These are phyloP conservation scores for Dryococelus australis DNA, from an alignment of 2,888 invertebrate genomes.

Conservation along the genomic window DNA sequence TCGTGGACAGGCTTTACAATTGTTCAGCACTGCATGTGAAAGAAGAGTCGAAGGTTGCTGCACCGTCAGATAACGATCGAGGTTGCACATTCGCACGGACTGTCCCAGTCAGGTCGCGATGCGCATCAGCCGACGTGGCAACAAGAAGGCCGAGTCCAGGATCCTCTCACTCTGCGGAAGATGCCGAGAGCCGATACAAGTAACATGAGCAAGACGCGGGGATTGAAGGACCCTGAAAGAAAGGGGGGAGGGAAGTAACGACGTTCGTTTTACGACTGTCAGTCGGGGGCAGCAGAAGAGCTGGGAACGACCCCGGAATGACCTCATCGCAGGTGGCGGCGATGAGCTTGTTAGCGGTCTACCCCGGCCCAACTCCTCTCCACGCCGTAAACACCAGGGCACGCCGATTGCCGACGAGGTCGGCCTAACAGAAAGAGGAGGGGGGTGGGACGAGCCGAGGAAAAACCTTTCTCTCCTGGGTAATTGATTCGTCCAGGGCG, in stretches of 20 bases:
- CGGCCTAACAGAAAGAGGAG: background rate
- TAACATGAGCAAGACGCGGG: background rate
- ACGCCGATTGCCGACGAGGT: background rate
- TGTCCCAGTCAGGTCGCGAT: background rate
- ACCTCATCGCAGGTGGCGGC: conserved; percentile 43
- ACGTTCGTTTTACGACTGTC: conserved; percentile 36
- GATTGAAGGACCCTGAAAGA: conserved; percentile 28
- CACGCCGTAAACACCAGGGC: background rate
- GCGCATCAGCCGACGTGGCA: background rate
- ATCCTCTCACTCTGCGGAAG: background rate
- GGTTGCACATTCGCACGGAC: background rate
- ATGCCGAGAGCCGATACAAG: background rate
- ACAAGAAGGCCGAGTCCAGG: background rate
- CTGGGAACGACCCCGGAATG: conserved; percentile 40
- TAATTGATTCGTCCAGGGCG: background rate
- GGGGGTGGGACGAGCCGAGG: background rate
- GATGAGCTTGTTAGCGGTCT: conserved; percentile 40
- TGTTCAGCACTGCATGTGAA: background rate
- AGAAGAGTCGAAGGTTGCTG: background rate
- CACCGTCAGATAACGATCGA: background rate
- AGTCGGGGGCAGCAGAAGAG: conserved; percentile 35
- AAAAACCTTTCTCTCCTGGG: conserved; percentile 1
- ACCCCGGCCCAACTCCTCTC: background rate
- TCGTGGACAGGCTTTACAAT: too few species aligned
- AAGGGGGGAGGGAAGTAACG: background rate